A percentile compares a stretch with the other conserved stretches of the same genome.
Conservation (phyloP, 2,113 vertebrate species). For the Narcine bancroftii region DNA sequence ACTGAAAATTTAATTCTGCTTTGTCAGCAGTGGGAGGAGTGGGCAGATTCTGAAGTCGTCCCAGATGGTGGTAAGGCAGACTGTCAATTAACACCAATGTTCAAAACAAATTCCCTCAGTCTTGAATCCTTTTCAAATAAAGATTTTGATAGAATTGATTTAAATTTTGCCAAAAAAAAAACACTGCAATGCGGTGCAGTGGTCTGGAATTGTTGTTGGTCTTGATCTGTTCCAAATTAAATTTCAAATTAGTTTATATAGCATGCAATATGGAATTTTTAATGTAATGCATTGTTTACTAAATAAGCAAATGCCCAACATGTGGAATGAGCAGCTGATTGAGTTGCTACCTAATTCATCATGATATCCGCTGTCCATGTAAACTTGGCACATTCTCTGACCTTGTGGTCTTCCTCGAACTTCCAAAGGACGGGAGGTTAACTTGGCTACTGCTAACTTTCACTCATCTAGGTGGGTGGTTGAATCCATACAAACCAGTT, state of each 20-base stretch:
- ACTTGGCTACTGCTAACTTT: too few species aligned
- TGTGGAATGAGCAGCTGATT: too few species aligned
- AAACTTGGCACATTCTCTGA: neutral
- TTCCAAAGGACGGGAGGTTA: too few species aligned
- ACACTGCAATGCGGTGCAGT: neutral
- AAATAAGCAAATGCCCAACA: too few species aligned
- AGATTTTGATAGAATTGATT: neutral
- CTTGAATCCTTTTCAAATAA: neutral
- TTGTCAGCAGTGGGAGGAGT: slow-evolving; percentile 67
- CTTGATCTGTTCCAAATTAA: neutral
- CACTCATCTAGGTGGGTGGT: too few species aligned
- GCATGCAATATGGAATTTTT: too few species aligned
- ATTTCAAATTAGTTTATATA: too few species aligned
- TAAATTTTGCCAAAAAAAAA: neutral
- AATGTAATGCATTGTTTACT: neutral
- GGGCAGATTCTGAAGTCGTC: slow-evolving; percentile 65
- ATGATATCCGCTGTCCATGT: too few species aligned
- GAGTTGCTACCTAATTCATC: too few species aligned
- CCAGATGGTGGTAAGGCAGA: slow-evolving; percentile 78
- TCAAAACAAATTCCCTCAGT: neutral
- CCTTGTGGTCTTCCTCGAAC: too few species aligned
- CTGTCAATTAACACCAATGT: neutral
- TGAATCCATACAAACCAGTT: too few species aligned
- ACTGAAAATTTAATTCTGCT: slow-evolving; percentile 56
- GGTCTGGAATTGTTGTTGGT: neutral